Conservation (phyloP, 2,888 invertebrate genomes). For the Caenorhabditis drosophilae region DNA sequence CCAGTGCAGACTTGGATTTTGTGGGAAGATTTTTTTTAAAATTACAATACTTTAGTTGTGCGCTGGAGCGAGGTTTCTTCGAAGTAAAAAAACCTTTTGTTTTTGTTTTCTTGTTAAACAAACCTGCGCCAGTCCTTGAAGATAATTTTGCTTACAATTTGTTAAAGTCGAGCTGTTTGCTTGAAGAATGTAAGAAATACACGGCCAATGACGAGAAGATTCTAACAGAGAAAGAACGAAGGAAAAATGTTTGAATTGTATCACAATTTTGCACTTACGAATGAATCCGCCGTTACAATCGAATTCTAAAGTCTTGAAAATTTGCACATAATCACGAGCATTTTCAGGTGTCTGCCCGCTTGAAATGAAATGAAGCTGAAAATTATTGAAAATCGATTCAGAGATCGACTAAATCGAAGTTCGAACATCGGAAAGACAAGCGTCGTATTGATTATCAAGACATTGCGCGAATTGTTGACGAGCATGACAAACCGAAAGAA, state of each 20-base stretch:
- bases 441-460: constrained; percentile 36
- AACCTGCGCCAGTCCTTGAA: not conserved
- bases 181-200: not conserved
- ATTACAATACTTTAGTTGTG: too few relatives aligned
- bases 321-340: constrained; percentile 23
- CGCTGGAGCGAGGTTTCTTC: too few relatives aligned
- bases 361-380: constrained; percentile 31
- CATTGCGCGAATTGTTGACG: constrained; percentile 39
- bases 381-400: too few relatives aligned
- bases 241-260: too few relatives aligned
- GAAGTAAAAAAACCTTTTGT: too few relatives aligned
- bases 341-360: constrained; percentile 22
- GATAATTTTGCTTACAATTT: not conserved
- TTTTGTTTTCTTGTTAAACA: too few relatives aligned
- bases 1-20: too few relatives aligned
- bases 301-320: constrained; percentile 40
- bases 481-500: constrained; percentile 34
- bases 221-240: too few relatives aligned
- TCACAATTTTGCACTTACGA: too few relatives aligned
- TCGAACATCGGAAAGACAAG: constrained; percentile 35
- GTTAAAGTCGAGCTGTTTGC: not conserved
- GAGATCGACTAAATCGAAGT: too few relatives aligned
- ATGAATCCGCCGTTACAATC: constrained; percentile 46
- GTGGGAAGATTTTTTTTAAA: too few relatives aligned
- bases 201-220: not conserved